Evolutionary conservation across 2,888 invertebrate genomes (phyloP), one percentile per base, ranked within the genome.

Genomic region (Halictus quadricinctus): DNA sequence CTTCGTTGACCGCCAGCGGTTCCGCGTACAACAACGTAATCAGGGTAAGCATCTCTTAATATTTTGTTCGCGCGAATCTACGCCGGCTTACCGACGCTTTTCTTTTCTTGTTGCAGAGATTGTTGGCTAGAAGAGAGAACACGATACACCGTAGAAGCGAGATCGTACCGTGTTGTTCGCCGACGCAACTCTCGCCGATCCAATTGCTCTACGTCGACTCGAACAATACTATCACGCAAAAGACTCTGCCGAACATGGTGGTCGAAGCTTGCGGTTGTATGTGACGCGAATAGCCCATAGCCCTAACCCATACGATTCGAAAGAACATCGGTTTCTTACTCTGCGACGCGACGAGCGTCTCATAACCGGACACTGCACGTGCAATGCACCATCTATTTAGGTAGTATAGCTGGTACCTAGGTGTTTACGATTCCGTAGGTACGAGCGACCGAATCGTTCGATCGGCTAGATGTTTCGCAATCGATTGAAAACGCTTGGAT

Each of bases 241-340:
- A 97, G 92, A 96, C 97, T 1, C 94, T 98, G 83, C 97, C 98
- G 0, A 98, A 98, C 91, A 98, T 98, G 98, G 97, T 98, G 66
- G 98, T 98, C n/a, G 98, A 98, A 90, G 96, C 97, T 10, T 98
- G 98, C 93, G 98, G 98, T 29, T 98, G 98, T 93, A 97, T 97
- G 97, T 98, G 95, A 95, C 36, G 36, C 21, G 36, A 21, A 36
- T 12, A 21, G 1, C 36, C n/a, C 4, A 25, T 60, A 50, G 36
- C 4, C 25, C 60, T n/a, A 60, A 60, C 13, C 25, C 25, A 60
- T 1, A n/a, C n/a, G 58, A 58, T 58, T 58, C 58, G 58, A 8
- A n/a, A 58, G 54, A 58, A n/a, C 58, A 58, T n/a, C 58, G 58
- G n/a, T 21, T 54, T 54, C 21, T 54, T 54, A n/a, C 10, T 3